Evolutionary conservation across 1,140 invertebrate genomes (phyloP).

Genomic region (Pseudomyrmex dendroicus): DNA sequence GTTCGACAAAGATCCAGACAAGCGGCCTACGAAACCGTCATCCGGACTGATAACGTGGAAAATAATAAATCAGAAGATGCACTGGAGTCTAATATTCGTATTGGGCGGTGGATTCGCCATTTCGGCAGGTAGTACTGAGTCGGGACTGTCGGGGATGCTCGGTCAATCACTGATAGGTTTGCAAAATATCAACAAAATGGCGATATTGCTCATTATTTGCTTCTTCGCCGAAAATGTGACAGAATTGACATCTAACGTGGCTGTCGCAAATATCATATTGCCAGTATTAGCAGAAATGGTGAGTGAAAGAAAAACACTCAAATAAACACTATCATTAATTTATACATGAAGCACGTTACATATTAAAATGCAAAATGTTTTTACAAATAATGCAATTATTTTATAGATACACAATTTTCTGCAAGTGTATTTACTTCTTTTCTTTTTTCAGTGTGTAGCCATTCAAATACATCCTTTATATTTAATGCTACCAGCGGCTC

Average conservation of each 20-base stretch:
- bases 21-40: conserved; percentile 87
- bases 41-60: conserved; percentile 92
- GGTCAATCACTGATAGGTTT: conserved; percentile 87
- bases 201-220: conserved; percentile 82
- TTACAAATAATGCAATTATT: not conserved
- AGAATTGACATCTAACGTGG: conserved; percentile 88
- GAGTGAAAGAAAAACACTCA: conserved; percentile 68
- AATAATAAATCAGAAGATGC: conserved; percentile 90
- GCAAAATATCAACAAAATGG: conserved; percentile 73
- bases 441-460: conserved; percentile 84
- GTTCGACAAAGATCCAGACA: conserved; percentile 85
- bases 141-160: conserved; percentile 91
- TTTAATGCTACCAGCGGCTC: conserved; percentile 89
- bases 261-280: conserved; percentile 88
- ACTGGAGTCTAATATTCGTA: conserved; percentile 92
- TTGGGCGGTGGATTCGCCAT: conserved; percentile 95
- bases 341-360: too few species aligned
- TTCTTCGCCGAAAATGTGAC: conserved; percentile 86
- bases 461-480: conserved; percentile 88
- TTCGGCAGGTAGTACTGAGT: conserved; percentile 92
- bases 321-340: too few species aligned
- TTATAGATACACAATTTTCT: not conserved
- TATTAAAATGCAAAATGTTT: not conserved
- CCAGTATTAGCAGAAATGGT: conserved; percentile 89
- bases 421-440: conserved; percentile 47